Conservation (phyloP, 2,888 invertebrate genomes). For the Leptinotarsa juncta region DNA sequence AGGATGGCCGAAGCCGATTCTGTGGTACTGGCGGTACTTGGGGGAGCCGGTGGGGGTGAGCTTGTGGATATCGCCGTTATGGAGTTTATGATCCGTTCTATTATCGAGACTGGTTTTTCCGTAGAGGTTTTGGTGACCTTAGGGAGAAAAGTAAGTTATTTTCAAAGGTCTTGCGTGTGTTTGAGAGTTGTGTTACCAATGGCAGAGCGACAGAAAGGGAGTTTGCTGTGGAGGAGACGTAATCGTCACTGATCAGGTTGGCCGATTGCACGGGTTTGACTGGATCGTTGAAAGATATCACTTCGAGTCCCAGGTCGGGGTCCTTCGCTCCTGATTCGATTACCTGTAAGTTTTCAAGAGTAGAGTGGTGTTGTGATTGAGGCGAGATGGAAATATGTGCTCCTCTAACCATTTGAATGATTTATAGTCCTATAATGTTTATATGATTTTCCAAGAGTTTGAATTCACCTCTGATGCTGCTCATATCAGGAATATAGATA, state of each 20-base stretch:
- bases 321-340: slow-evolving; percentile 53
- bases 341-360: slow-evolving; percentile 55
- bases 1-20: slow-evolving; percentile 61
- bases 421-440: too few species aligned
- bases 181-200: slow-evolving; percentile 50
- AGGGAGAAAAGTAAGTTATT: slow-evolving; percentile 39
- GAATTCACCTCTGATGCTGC: too few species aligned
- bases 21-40: slow-evolving; percentile 46
- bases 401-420: too few species aligned
- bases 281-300: slow-evolving; percentile 64
- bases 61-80: slow-evolving; percentile 62
- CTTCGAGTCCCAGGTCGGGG: slow-evolving; percentile 60
- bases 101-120: slow-evolving; percentile 61
- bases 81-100: slow-evolving; percentile 65
- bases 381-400: too few species aligned
- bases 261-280: slow-evolving; percentile 62
- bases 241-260: slow-evolving; percentile 62
- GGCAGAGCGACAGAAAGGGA: slow-evolving; percentile 39
- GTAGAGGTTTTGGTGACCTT: slow-evolving; percentile 57
- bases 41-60: slow-evolving; percentile 25
- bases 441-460: too few species aligned
- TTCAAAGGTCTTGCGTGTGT: slow-evolving; percentile 8
- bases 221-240: slow-evolving; percentile 54
- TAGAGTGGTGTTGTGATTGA: slow-evolving; percentile 22
- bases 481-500: too few species aligned